Base-by-base conservation (phyloP, 2,113 vertebrate species). In the Nicator chloris region DNA sequence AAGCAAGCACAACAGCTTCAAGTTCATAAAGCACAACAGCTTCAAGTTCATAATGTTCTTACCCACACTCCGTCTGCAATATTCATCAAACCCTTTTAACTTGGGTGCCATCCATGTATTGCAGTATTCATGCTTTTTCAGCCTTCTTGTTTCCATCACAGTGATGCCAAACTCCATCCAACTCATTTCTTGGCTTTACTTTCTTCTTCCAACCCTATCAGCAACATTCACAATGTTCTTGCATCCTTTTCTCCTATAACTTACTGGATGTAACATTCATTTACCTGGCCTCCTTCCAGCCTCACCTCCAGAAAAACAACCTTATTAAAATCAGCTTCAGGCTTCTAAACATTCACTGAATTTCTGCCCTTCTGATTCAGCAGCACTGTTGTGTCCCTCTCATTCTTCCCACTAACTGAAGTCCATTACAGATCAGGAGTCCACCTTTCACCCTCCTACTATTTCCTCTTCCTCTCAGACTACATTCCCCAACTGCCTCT, bases 31-130 rank as follows among this genome's bases (percentile, higher is more conserved):
- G 75, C 35, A 86, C 28, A 72, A 80, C 70, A 78, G 77, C 49
- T 64, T 89, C 53, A 82, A 71, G 75, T 90, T 92, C 87, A 82
- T 65, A 54, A 73, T 70, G 82, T 94, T 90, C 94, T 88, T 95
- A 88, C 51, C 71, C 90, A 92, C 75, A 81, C 64, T 91, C 73
- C 15, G 26, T 42, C 78, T 89, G 84, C 85, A 96, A 92, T 83
- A 95, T 88, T 86, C 93, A 91, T 94, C 59, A 88, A 83, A 28
- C 64, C 51, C 83, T 83, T 94, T 70, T 60, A 81, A 90, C 72
- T 92, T 90, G 88, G 87, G 90, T 86, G 90, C 68, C 69, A 91
- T 95, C 92, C 88, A 93, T 40, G 15, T 86, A 95, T 94, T 90
- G 86, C 71, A 77, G 61, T 66, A 85, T 81, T 95, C 68, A 31